Evolutionary conservation across 2,888 invertebrate species (phyloP).

Genomic region (Corbicula japonica): DNA sequence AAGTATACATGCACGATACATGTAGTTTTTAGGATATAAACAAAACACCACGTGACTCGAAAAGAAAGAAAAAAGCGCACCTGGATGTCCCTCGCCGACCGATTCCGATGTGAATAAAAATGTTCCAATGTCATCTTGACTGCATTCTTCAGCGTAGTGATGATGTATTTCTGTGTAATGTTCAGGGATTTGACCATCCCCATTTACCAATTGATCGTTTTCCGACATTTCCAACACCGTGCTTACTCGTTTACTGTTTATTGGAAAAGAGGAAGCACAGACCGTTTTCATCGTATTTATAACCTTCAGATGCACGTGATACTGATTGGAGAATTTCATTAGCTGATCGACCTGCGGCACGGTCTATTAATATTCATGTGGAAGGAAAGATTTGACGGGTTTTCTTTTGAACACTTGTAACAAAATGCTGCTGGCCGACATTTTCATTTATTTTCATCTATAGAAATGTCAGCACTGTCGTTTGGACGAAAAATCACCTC

Average conservation of each 20-base stretch:
- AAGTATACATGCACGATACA: no score
- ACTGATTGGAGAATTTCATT: neutral
- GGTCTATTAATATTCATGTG: no score
- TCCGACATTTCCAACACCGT: constrained; percentile 64
- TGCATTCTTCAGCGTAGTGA: constrained; percentile 83
- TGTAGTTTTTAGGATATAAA: no score
- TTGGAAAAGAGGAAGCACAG: constrained; percentile 80
- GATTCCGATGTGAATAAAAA: constrained; percentile 87
- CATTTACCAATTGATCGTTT: constrained; percentile 49
- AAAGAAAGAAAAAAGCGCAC: constrained; percentile 59
- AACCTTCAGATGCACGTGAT: constrained; percentile 52
- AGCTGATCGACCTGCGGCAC: neutral
- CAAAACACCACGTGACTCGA: constrained; percentile 68
- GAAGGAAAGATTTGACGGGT: no score
- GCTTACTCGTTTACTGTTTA: constrained; percentile 39
- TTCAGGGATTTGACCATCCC: constrained; percentile 40
- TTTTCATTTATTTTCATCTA: no score
- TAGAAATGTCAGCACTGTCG: no score
- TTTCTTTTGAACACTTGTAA: no score
- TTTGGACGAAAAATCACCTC: no score
- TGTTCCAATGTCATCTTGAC: constrained; percentile 82
- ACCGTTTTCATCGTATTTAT: constrained; percentile 59
- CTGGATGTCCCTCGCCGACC: constrained; percentile 87
- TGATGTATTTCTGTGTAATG: constrained; percentile 80
- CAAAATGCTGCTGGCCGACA: no score